These are phyloP conservation scores for Pelodiscus sinensis DNA, from an alignment of 2,113 vertebrate species.

Conservation along the genomic window DNA sequence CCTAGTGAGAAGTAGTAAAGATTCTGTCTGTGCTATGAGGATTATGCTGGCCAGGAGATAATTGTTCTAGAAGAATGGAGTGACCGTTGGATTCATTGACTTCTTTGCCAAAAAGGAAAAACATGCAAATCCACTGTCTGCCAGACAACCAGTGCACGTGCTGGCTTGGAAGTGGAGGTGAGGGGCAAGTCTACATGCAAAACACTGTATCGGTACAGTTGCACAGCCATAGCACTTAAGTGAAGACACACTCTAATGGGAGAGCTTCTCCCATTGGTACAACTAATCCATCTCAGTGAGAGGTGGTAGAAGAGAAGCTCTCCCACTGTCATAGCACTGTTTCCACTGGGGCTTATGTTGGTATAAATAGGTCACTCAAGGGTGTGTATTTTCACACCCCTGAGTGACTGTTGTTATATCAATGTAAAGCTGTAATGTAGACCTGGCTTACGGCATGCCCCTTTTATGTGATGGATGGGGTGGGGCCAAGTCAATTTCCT, in stretches of 20 bases:
- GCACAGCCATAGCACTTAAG: too few relatives aligned
- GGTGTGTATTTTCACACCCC: too few relatives aligned
- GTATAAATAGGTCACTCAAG: too few relatives aligned
- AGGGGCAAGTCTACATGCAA: neutral
- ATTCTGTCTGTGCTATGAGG: constrained; percentile 70
- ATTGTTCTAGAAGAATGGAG: constrained; percentile 63
- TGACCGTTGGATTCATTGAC: neutral
- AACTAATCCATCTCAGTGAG: too few relatives aligned
- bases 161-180: neutral
- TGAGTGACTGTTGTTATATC: too few relatives aligned
- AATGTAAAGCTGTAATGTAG: too few relatives aligned
- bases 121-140: neutral
- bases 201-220: too few relatives aligned
- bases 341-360: too few relatives aligned
- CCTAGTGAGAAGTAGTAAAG: constrained; percentile 73
- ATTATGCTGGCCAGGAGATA: constrained; percentile 68
- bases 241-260: too few relatives aligned
- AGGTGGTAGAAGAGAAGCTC: too few relatives aligned
- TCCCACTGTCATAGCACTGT: too few relatives aligned
- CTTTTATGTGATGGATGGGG: constrained; percentile 27
- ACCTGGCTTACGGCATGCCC: neutral
- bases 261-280: too few relatives aligned
- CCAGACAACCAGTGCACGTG: neutral
- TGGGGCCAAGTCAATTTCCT: constrained; percentile 64
- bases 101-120: constrained; percentile 11